Base-by-base conservation (phyloP, 2,888 invertebrate species). In the Balanococcus diminutus region DNA sequence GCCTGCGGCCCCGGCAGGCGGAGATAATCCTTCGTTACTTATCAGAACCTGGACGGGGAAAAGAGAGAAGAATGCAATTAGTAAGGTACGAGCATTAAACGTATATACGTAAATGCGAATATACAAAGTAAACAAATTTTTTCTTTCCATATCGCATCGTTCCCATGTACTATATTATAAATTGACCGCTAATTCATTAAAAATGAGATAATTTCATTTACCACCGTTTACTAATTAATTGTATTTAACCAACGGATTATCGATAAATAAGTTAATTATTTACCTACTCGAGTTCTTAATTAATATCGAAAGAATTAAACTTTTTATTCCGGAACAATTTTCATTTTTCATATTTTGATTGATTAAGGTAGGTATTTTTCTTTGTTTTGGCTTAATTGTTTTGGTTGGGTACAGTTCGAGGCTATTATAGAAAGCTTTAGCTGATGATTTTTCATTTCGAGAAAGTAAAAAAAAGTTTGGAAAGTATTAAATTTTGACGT, bases 1-100 rank as follows among this genome's bases (percentile, higher is more conserved):
- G 92, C 93, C n/a, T 92, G 92, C 85, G 92, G 91, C 86, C 92
- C 92, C 75, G 67, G 88, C 89, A 90, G 81, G 88, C 89, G 94
- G 93, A 89, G 93, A 93, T 89, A 92, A 28, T 82, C 86, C 86
- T 61, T 87, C 88, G 86, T 79, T 87, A 83, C 86, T 46, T 28
- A 85, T 79, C n/a, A 85, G 51, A 36, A 85, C 85, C 85, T 85
- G 85, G 0, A 14, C 28, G 19, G 22, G 16, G 4, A 81, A 39
- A 39, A 25, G n/a, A 39, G 0, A 81, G 6, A 1, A 25, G 4
- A 36, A 36, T 4, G 61, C 1, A 81, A 82, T 2, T 19, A 19
- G 22, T 14, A n/a, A n/a, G n/a, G n/a, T n/a, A n/a, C n/a, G n/a
- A n/a, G n/a, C n/a, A n/a, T n/a, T n/a, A n/a, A n/a, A n/a, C n/a